These are phyloP conservation scores for Andrena cerasifolii DNA, from an alignment of 1,140 invertebrate genomes.

Conservation along the genomic window DNA sequence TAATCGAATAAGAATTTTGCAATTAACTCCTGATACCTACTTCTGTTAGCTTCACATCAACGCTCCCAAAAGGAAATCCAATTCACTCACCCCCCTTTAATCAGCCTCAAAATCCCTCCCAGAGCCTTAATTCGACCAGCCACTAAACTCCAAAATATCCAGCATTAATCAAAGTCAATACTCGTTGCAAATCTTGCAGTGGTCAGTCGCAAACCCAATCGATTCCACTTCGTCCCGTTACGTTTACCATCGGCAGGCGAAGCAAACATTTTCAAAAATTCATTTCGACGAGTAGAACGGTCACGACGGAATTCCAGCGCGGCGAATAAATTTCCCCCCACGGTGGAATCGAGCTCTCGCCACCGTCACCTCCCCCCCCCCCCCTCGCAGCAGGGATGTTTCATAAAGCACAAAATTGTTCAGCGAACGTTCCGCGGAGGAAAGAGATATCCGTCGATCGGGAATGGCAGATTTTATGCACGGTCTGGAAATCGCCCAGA, in stretches of 20 bases:
- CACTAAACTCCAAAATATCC: neutral
- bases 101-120: too few relatives aligned
- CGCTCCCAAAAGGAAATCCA: too few relatives aligned
- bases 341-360: neutral
- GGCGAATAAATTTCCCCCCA: conserved; percentile 9
- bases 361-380: too few relatives aligned
- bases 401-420: neutral
- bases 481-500: neutral
- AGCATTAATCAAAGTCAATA: neutral
- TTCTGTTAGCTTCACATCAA: too few relatives aligned
- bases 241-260: too few relatives aligned
- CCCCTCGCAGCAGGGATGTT: neutral
- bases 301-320: neutral
- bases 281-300: neutral
- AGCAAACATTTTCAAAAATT: conserved; percentile 32
- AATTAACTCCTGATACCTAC: too few relatives aligned
- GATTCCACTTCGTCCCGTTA: neutral
- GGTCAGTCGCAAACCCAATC: too few relatives aligned
- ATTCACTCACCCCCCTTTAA: too few relatives aligned
- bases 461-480: conserved; percentile 10
- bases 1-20: too few relatives aligned
- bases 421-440: neutral
- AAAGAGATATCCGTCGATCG: neutral
- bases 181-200: too few relatives aligned
- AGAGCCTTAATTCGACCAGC: too few relatives aligned